phyloP scores from a whole-genome alignment of 2,113 vertebrate genomes.

The Ammodytes marinus region DNA sequence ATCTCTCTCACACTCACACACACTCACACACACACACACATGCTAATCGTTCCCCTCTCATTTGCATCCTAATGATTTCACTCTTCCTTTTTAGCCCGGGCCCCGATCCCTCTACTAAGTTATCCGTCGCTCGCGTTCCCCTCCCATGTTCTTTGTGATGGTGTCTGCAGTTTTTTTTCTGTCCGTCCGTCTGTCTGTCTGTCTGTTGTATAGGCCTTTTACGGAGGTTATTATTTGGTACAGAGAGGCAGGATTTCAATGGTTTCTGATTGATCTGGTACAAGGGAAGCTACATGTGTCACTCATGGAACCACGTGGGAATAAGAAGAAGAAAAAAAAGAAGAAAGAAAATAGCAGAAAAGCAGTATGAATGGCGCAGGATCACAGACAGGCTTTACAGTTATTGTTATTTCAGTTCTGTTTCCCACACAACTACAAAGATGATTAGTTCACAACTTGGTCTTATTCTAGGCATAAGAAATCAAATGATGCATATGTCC shows the following conservation, averaged over 20 bases:
- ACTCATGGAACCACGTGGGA: neutral
- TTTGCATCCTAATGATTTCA: constrained; percentile 93
- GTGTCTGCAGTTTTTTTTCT: constrained; percentile 55
- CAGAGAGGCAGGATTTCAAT: constrained; percentile 36
- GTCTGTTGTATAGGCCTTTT: constrained; percentile 28
- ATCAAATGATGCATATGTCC: too few relatives aligned
- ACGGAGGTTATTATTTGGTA: constrained; percentile 53
- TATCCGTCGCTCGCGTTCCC: constrained; percentile 51
- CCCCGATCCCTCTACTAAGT: constrained; percentile 75
- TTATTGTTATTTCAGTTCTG: constrained; percentile 17
- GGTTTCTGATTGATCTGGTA: constrained; percentile 30
- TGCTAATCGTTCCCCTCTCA: constrained; percentile 87
- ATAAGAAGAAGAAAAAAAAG: neutral
- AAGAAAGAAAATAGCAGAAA: neutral
- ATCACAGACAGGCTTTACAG: neutral
- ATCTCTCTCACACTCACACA: constrained; percentile 41
- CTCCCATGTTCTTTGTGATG: constrained; percentile 66
- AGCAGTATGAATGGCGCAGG: neutral
- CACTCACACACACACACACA: constrained; percentile 52
- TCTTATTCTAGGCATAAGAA: neutral
- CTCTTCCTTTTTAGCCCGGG: constrained; percentile 70
- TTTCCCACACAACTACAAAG: neutral
- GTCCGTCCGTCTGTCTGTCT: constrained; percentile 22
- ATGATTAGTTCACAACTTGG: neutral
- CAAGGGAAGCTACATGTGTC: neutral